A percentile compares a stretch with the other conserved stretches of the same genome.
These are phyloP conservation scores for Stictonetta naevosa DNA, from an alignment of 2,113 vertebrate genomes.

Conservation along the genomic window DNA sequence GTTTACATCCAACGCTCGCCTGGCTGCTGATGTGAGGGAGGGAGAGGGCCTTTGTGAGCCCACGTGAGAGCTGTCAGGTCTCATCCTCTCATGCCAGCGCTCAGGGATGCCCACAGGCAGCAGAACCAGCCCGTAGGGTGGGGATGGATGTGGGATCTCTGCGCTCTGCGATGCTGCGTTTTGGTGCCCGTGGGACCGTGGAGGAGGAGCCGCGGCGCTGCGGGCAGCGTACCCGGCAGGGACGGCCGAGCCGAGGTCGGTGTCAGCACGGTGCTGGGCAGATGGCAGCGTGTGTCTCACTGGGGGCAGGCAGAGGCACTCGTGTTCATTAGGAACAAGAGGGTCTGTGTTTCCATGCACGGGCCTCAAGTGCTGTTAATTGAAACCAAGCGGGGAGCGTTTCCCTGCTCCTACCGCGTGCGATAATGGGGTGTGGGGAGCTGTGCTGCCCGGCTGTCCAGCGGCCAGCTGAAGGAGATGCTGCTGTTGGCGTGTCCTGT, in stretches of 20 bases:
- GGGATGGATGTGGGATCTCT: rapidly evolving
- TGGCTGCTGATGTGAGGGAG: background rate
- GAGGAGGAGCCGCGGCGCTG: background rate
- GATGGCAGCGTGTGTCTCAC: background rate
- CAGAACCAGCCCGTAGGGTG: rapidly evolving
- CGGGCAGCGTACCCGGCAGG: rapidly evolving
- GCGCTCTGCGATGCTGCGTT: too few species aligned
- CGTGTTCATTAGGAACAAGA: background rate
- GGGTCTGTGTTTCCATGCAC: rapidly evolving
- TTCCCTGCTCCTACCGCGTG: background rate
- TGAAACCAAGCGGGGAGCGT: background rate
- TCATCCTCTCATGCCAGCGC: rapidly evolving
- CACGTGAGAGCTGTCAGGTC: background rate
- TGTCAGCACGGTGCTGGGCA: too few species aligned
- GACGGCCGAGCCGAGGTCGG: rapidly evolving
- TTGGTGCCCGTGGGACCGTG: background rate
- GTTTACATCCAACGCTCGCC: background rate
- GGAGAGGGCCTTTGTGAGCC: background rate
- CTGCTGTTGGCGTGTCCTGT: conserved; percentile 67
- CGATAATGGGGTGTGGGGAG: background rate
- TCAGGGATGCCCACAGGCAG: rapidly evolving
- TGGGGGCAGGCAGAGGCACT: background rate
- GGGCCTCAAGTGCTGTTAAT: background rate
- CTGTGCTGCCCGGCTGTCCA: background rate
- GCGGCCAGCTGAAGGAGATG: conserved; percentile 49